Base-by-base conservation (phyloP, 92 coral and sea anemone species). In the Epizoanthus fatuus region DNA sequence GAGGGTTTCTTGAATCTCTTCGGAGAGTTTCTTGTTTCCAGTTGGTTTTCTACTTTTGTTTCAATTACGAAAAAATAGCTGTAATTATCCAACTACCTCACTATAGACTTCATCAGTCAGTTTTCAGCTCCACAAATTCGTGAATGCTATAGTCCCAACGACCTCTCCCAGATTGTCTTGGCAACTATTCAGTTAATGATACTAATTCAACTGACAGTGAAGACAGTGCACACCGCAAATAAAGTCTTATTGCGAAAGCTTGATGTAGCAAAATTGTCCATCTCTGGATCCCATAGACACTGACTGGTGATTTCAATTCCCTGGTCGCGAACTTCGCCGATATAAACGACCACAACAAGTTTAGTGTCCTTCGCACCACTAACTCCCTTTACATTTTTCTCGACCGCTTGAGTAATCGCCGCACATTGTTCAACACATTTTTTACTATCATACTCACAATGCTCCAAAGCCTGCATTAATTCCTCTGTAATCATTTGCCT, bases 251-350 rank as follows among this genome's bases (percentile, higher is more conserved):
- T 93, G 17, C 91, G 75, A 84, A 95, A 97, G 65, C 98, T 97
- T 10, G 98, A 96, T 29, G 96, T 93, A 4, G 87, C 99, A 51
- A 97, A 97, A 64, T 80, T 91, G 76, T 97, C 99, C 22, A 88
- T 70, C n/a, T 88, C 87, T 0, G 98, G 95, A 85, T 97, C 98
- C 94, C 98, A 92, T 69, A 97, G 57, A 60, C 99, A 97, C 88
- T 97, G 99, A 49, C 96, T 97, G 0, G 99, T 94, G 5, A 97
- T 91, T 69, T 97, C 99, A 44, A 97, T 94, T 4, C 99, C 99
- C 69, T 97, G 98, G 65, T 90, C 99, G 12, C 99, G 94, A 60
- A 97, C 86, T 69, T 97, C 99, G 0, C 99, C 99, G 63, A 97
- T 93, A 73, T 89, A 97, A 16, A 92, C 99, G n/a, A 92, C 94